Conservation (phyloP, 2,113 vertebrate genomes). For the Scopus umbretta region DNA sequence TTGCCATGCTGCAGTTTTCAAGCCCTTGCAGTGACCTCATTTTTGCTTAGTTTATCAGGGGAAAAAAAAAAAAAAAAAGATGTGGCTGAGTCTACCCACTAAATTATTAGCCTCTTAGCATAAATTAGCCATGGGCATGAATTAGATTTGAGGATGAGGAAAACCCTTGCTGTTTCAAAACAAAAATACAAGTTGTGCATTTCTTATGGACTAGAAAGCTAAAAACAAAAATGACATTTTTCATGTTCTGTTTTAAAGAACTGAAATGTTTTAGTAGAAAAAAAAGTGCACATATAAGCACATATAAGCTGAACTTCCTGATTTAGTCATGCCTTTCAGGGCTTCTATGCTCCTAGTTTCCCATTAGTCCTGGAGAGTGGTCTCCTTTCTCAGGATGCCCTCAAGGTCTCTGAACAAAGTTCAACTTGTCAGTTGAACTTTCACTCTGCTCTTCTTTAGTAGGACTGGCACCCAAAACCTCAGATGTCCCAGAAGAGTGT, state of each 20-base stretch:
- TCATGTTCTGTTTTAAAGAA: background rate
- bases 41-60: background rate
- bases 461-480: background rate
- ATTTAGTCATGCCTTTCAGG: background rate
- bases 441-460: background rate
- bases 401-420: background rate
- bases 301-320: background rate
- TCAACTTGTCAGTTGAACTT: too few relatives aligned
- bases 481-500: background rate
- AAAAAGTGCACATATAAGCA: background rate
- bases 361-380: background rate
- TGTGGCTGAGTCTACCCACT: background rate
- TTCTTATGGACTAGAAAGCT: background rate
- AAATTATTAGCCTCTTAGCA: background rate
- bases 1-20: background rate
- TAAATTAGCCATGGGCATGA: background rate
- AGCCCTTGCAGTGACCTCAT: background rate
- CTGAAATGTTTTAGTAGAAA: background rate
- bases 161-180: background rate
- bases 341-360: background rate
- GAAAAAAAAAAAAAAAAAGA: background rate
- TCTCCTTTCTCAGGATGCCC: background rate
- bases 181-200: background rate
- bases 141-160: background rate
- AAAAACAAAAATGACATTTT: background rate